Evolutionary conservation across 1,140 invertebrate genomes (phyloP).

Genomic region (Macrobrachium nipponense): DNA sequence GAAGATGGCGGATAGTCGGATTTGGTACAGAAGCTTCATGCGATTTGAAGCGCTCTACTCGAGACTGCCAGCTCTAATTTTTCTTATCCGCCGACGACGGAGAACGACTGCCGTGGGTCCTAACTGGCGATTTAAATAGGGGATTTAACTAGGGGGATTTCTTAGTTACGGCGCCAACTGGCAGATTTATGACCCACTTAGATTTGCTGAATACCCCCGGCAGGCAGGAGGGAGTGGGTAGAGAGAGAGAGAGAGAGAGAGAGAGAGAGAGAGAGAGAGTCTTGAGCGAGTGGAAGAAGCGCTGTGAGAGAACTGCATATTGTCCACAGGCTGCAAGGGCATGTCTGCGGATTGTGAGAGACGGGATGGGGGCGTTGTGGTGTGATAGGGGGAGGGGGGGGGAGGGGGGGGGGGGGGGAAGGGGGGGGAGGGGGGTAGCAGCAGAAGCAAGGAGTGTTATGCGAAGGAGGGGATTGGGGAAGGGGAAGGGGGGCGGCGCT

Average conservation of each 20-base stretch:
- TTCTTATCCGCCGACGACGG: conserved; percentile 4
- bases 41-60: conserved; percentile 2
- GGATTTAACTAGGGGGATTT: conserved; percentile 34
- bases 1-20: conserved; percentile 28
- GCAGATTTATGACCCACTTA: conserved; percentile 19
- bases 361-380: too few species aligned
- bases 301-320: too few species aligned
- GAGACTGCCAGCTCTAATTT: conserved; percentile 30
- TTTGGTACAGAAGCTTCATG: conserved; percentile 1
- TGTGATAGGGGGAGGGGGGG: background rate
- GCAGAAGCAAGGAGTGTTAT: background rate
- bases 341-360: too few species aligned
- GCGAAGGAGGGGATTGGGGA: too few species aligned
- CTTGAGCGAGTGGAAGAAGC: too few species aligned
- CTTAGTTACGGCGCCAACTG: conserved; percentile 8
- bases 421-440: background rate
- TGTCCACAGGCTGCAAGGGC: too few species aligned
- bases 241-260: background rate
- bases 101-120: background rate
- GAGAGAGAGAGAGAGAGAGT: too few species aligned
- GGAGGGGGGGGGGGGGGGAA: background rate
- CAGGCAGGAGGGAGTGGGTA: background rate
- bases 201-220: background rate
- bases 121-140: conserved; percentile 30
- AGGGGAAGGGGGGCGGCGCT: background rate